Evolutionary conservation across 2,888 invertebrate genomes (phyloP), one percentile per base, ranked within the genome.

Genomic region (Harpalus rubripes): DNA sequence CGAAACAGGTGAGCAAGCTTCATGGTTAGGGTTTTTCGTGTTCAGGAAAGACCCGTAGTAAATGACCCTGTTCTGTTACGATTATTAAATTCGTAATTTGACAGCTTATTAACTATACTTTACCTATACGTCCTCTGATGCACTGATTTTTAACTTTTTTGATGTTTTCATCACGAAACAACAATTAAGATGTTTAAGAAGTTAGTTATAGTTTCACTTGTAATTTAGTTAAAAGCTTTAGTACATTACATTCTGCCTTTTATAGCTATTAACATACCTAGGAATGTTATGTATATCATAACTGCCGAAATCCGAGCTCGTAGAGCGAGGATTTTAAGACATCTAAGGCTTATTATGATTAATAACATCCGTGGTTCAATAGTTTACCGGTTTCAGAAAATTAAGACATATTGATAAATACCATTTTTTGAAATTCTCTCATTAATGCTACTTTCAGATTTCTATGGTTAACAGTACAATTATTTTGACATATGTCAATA

Each of bases 31-130:
- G 58, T 10, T 74, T 74, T 59, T 59, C 52, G 56, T 83, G 83
- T 63, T 41, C 72, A 39, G 81, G 68, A 65, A 81, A 32, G 15
- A 63, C 63, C 44, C 16, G 18, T 41, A 79, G 79, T 80, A 61
- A 61, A 41, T 59, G 44, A 32, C 41, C 44, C 39, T 44, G 39
- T 59, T 76, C 76, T 59, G 58, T 84, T 65, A 44, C 84, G 76
- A 76, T 76, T 78, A 84, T 84, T 84, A 78, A 52, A 63, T 76
- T 22, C 22, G 26, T 84, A 84, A 84, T 84, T 52, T 76, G 84
- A 76, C 84, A 84, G 78, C 41, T 81, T 65, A 58, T 76, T 76
- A 76, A 68, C 39, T 76, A 76, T 52, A 56, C 76, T 76, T 76
- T 18, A 76, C 44, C 44, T 41, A 52, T 76, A 56, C 76, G 16